A percentile compares a stretch with the other conserved stretches of the same genome.
Conservation (phyloP, 1,140 invertebrate species). For the Vanessa tameamea region DNA sequence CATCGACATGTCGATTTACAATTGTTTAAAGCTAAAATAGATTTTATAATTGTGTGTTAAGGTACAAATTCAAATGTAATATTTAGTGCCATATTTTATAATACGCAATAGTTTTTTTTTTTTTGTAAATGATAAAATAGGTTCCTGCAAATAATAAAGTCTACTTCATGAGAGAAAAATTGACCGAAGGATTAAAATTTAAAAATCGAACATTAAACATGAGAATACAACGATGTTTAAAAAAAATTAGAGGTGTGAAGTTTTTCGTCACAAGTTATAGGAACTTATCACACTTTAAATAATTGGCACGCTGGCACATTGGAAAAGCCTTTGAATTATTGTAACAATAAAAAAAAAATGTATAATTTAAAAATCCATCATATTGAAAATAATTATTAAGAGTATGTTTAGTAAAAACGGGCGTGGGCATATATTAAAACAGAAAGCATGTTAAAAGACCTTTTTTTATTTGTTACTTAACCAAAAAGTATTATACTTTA, state of each 20-base stretch:
- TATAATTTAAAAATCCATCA: not conserved
- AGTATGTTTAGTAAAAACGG: not conserved
- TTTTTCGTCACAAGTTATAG: slow-evolving; percentile 25
- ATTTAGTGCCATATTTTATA: slow-evolving; percentile 26
- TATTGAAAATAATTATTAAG: not conserved
- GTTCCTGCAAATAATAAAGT: not conserved
- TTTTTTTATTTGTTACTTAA: slow-evolving; percentile 31
- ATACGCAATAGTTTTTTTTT: not conserved
- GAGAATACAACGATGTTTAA: slow-evolving; percentile 26
- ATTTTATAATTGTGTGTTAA: not conserved
- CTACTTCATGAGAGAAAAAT: not conserved
- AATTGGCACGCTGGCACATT: slow-evolving; percentile 27
- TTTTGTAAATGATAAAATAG: not conserved
- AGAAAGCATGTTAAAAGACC: slow-evolving; percentile 24
- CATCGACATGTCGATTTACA: not conserved
- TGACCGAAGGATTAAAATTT: not conserved
- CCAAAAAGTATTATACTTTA: slow-evolving; percentile 21
- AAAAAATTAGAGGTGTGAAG: slow-evolving; percentile 14
- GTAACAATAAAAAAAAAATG: not conserved
- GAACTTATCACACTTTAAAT: slow-evolving; percentile 20
- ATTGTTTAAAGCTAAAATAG: not conserved
- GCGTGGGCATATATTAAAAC: not conserved
- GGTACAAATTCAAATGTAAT: slow-evolving; percentile 13
- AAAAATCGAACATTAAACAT: not conserved
- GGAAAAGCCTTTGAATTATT: slow-evolving; percentile 20